These are phyloP conservation scores for Sesamia nonagrioides DNA, from an alignment of 1,140 invertebrate genomes.

Conservation along the genomic window DNA sequence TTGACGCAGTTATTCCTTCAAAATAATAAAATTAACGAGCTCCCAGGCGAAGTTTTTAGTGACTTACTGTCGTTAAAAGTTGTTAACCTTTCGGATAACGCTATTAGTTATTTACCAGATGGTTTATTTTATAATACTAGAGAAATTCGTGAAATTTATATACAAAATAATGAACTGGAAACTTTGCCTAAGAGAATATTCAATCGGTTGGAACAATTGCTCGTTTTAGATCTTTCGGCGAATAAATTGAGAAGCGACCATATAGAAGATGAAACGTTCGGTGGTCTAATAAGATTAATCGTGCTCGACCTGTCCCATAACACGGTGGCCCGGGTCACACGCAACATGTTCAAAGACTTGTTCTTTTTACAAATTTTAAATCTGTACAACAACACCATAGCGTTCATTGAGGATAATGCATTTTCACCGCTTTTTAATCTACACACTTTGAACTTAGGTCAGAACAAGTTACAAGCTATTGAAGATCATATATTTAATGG, in stretches of 20 bases:
- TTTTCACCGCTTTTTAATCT: slow-evolving; percentile 94
- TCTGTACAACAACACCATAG: slow-evolving; percentile 93
- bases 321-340: slow-evolving; percentile 89
- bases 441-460: slow-evolving; percentile 92
- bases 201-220: slow-evolving; percentile 90
- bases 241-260: slow-evolving; percentile 92
- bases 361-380: slow-evolving; percentile 94
- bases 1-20: slow-evolving; percentile 92
- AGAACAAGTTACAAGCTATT: slow-evolving; percentile 92
- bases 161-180: slow-evolving; percentile 92
- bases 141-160: slow-evolving; percentile 92
- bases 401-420: slow-evolving; percentile 92
- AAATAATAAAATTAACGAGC: slow-evolving; percentile 91
- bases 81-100: slow-evolving; percentile 93
- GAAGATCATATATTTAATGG: slow-evolving; percentile 93
- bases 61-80: slow-evolving; percentile 91
- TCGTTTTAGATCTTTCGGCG: slow-evolving; percentile 91
- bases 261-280: slow-evolving; percentile 90
- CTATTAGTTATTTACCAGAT: slow-evolving; percentile 91
- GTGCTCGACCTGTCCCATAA: slow-evolving; percentile 92
- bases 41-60: slow-evolving; percentile 90
- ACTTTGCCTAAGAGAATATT: slow-evolving; percentile 91
- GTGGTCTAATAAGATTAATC: slow-evolving; percentile 90
- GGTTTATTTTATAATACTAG: slow-evolving; percentile 90
- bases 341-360: slow-evolving; percentile 93